Conservation (phyloP, 2,888 invertebrate species). For the Encarsia formosa region DNA sequence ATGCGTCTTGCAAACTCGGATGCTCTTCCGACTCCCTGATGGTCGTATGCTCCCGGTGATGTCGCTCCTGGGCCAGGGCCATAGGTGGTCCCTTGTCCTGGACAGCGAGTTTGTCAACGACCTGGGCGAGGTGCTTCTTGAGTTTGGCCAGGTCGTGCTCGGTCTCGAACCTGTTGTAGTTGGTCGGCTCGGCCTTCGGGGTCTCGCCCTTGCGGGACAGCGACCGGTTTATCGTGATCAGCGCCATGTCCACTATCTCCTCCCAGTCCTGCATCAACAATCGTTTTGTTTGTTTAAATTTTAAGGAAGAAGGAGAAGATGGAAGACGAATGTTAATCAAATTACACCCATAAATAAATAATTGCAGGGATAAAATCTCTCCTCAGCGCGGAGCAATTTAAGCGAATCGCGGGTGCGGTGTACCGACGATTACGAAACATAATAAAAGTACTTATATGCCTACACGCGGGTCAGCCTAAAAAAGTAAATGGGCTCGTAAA, state of each 20-base stretch:
- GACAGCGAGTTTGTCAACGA: conserved; percentile 39
- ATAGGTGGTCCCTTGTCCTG: too few relatives aligned
- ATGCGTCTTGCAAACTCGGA: not conserved
- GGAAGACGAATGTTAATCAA: too few relatives aligned
- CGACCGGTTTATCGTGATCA: conserved; percentile 64
- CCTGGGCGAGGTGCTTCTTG: conserved; percentile 42
- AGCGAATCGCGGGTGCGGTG: too few relatives aligned
- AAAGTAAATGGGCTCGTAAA: too few relatives aligned
- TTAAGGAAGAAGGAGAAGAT: not conserved
- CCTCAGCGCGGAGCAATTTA: too few relatives aligned
- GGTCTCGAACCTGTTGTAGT: conserved; percentile 38
- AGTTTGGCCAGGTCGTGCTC: conserved; percentile 38
- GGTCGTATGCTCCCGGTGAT: conserved; percentile 7
- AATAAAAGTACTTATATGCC: too few relatives aligned
- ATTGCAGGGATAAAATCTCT: too few relatives aligned
- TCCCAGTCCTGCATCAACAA: conserved; percentile 71
- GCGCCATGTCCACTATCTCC: conserved; percentile 65
- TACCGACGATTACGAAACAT: too few relatives aligned
- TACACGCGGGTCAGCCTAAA: too few relatives aligned
- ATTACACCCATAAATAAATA: too few relatives aligned
- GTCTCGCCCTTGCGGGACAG: conserved; percentile 58
- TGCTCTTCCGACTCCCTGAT: conserved; percentile 35
- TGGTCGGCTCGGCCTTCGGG: conserved; percentile 54
- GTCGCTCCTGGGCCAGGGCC: conserved; percentile 28
- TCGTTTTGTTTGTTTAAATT: too few relatives aligned